phyloP scores from a whole-genome alignment of 2,797 vertebrate species.

The Rhynchonycteris naso region DNA sequence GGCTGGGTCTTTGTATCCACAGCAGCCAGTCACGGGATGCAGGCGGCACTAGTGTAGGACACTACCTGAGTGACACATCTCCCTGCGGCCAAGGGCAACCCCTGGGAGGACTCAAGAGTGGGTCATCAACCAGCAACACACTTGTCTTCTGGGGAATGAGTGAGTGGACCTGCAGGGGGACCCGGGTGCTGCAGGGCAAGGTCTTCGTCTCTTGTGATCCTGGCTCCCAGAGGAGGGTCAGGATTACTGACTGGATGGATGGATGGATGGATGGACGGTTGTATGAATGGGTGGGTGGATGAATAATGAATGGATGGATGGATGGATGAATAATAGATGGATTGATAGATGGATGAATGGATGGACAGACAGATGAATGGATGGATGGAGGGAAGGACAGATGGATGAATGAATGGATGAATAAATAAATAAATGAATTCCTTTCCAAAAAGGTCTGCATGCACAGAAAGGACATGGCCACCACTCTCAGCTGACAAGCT shows the following conservation, averaged over 20 bases:
- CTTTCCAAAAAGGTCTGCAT: not conserved
- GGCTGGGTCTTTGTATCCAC: too few species aligned
- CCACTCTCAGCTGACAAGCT: not conserved
- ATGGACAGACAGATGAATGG: too few species aligned
- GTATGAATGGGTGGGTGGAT: not conserved
- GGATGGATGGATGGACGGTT: not conserved
- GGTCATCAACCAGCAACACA: not conserved
- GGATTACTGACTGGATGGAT: not conserved
- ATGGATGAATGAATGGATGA: not conserved
- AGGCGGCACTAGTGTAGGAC: not conserved
- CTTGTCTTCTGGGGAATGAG: not conserved
- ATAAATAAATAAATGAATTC: not conserved
- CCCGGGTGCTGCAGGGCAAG: not conserved
- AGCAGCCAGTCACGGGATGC: not conserved
- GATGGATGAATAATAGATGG: too few species aligned
- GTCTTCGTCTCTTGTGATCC: not conserved
- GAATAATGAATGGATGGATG: too few species aligned
- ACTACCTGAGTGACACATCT: not conserved
- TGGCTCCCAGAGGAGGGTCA: not conserved
- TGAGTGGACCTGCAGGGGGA: not conserved
- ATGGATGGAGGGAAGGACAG: too few species aligned
- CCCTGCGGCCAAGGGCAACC: not conserved
- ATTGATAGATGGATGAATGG: too few species aligned
- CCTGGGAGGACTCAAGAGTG: not conserved
- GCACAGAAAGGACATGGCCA: not conserved